Evolutionary conservation across 2,113 vertebrate species (phyloP).

Genomic region (Pseudorhombus dupliciocellatus): DNA sequence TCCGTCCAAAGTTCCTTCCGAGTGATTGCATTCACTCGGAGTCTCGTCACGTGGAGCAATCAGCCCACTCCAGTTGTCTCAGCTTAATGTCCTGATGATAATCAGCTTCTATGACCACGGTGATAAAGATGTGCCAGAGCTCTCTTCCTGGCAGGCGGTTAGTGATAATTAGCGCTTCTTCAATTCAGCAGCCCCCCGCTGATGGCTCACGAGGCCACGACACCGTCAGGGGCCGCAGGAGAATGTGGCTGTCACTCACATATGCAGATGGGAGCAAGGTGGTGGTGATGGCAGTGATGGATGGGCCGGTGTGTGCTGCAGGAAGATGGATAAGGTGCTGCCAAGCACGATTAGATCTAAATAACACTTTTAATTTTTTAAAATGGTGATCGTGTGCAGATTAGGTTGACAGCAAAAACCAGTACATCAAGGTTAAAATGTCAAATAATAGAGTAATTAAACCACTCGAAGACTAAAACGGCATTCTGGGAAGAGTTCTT

Average conservation of each 20-base stretch:
- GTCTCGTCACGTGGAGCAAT: constrained; percentile 50
- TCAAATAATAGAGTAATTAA: constrained; percentile 4
- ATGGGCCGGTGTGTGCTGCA: constrained; percentile 20
- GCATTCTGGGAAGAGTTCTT: not conserved
- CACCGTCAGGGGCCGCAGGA: constrained; percentile 46
- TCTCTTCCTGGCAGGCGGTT: constrained; percentile 65
- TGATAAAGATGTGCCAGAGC: constrained; percentile 58
- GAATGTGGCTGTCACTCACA: constrained; percentile 63
- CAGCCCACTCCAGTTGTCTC: constrained; percentile 54
- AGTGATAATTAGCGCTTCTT: constrained; percentile 71
- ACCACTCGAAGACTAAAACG: not conserved
- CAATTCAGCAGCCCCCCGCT: constrained; percentile 60
- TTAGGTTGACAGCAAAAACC: constrained; percentile 25
- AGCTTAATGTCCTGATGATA: constrained; percentile 56
- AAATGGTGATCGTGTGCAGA: constrained; percentile 7
- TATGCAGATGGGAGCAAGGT: constrained; percentile 23
- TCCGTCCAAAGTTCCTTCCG: constrained; percentile 32
- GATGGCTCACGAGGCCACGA: constrained; percentile 64
- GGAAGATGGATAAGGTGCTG: constrained; percentile 20
- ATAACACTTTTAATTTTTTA: not conserved
- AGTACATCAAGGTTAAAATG: not conserved
- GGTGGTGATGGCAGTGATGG: constrained; percentile 32
- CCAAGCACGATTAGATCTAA: constrained; percentile 7
- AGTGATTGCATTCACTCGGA: constrained; percentile 36
- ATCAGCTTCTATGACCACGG: constrained; percentile 57